Evolutionary conservation across 2,797 vertebrate species (phyloP).

Genomic region (Capromys pilorides): DNA sequence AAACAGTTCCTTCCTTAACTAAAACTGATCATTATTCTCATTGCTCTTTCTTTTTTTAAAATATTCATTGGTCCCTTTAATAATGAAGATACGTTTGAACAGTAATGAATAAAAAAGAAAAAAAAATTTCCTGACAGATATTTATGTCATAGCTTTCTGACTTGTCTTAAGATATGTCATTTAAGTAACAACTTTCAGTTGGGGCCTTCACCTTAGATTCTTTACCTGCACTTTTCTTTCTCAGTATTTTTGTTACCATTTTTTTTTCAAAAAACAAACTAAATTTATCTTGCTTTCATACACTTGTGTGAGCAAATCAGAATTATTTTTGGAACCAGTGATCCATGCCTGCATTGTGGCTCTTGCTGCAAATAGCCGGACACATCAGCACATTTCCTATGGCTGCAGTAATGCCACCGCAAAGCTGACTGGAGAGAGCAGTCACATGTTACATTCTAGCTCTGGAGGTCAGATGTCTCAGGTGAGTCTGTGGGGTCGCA

Average conservation of each 20-base stretch:
- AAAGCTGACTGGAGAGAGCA: neutral
- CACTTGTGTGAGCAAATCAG: neutral
- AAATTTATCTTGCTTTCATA: neutral
- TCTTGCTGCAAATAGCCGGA: neutral
- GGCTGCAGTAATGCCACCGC: neutral
- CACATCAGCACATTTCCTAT: neutral
- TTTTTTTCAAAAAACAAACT: neutral
- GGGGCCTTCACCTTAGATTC: neutral
- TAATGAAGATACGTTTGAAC: no score
- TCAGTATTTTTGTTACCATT: neutral
- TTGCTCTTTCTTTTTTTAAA: neutral
- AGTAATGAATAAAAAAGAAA: no score
- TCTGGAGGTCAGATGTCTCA: neutral
- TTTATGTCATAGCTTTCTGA: neutral
- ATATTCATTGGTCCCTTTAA: no score
- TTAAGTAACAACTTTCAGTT: neutral
- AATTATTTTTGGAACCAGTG: neutral
- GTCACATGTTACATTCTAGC: neutral
- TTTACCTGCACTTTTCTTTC: neutral
- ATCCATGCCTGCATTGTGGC: neutral
- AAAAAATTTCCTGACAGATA: no score
- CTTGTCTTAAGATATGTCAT: neutral
- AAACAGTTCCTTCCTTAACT: neutral
- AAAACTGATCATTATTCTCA: neutral
- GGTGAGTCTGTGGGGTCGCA: neutral